Base-by-base conservation (phyloP, 2,113 vertebrate species). In the Ciconia boyciana region DNA sequence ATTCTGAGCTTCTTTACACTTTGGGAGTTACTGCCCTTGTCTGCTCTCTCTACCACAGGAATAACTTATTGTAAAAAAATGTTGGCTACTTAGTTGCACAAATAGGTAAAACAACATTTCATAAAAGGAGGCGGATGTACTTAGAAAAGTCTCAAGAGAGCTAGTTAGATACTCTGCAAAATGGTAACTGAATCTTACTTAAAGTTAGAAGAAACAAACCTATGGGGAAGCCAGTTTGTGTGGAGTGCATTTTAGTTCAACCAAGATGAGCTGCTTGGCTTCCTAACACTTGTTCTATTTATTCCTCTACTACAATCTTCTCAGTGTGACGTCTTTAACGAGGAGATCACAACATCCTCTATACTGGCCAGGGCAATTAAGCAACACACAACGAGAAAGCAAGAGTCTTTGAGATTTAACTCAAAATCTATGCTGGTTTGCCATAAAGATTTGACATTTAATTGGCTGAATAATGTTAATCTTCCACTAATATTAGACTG, bases 281-380 rank as follows among this genome's bases (percentile, higher is more conserved):
- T 96, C 83, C 94, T 93, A 96, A 79, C 89, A 89, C 86, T 97
- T 79, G 90, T 94, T 89, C 95, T 96, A 96, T 96, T 97, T 96
- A 97, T 96, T 96, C 69, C 93, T 79, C 92, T 76, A 87, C 74
- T 85, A 89, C 95, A 96, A 96, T 94, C 95, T 93, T 94, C 96
- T 97, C 95, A 95, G 94, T 36, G 81, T 96, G 96, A 94, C 69
- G 80, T 97, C 92, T 94, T 79, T 79, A 96, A 95, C 2, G 15
- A 91, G 89, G 86, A 95, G 90, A 94, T 94, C 94, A 96, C 92
- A 94, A 94, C 90, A 95, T 94, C 93, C 92, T 69, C 80, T 87
- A 12, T 12, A 64, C 76, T 84, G 92, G 80, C 61, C 65, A 58
- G 89, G 77, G 28, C 91, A 94, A 96, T 94, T 92, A 96, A 79